Conservation (phyloP, 2,888 invertebrate species). For the Heliconius erato region DNA sequence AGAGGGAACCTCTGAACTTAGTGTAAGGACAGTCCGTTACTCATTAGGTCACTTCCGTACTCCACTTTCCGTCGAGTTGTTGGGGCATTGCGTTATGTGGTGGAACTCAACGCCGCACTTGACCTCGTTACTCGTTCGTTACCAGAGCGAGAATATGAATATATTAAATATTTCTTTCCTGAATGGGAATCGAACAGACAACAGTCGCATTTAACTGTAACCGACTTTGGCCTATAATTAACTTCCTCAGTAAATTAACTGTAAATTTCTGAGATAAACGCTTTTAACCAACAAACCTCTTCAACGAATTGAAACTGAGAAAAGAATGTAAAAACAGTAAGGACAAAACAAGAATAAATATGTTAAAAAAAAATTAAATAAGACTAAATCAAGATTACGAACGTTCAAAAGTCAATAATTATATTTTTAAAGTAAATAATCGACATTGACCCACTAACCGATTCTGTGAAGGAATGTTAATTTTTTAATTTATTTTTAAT, state of each 20-base stretch:
- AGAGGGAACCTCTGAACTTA: background rate
- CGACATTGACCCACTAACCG: conserved; percentile 8
- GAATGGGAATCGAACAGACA: too few species aligned
- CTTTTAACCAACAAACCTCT: too few species aligned
- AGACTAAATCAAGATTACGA: background rate
- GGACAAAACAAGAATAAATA: background rate
- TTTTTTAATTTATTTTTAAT: conserved; percentile 5
- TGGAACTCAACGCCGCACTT: background rate
- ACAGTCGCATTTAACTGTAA: too few species aligned
- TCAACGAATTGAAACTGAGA: background rate
- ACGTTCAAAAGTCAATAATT: background rate
- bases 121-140: background rate
- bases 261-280: too few species aligned
- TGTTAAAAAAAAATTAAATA: background rate
- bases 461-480: background rate
- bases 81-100: too few species aligned
- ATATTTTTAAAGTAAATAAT: background rate
- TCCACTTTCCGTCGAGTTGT: background rate
- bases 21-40: background rate
- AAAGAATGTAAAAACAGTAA: conserved; percentile 1
- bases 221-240: too few species aligned
- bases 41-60: background rate
- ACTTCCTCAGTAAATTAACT: too few species aligned
- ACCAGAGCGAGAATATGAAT: too few species aligned
- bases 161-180: too few species aligned